These are phyloP conservation scores for Cerceris rybyensis DNA, from an alignment of 2,888 invertebrate species.

Conservation along the genomic window DNA sequence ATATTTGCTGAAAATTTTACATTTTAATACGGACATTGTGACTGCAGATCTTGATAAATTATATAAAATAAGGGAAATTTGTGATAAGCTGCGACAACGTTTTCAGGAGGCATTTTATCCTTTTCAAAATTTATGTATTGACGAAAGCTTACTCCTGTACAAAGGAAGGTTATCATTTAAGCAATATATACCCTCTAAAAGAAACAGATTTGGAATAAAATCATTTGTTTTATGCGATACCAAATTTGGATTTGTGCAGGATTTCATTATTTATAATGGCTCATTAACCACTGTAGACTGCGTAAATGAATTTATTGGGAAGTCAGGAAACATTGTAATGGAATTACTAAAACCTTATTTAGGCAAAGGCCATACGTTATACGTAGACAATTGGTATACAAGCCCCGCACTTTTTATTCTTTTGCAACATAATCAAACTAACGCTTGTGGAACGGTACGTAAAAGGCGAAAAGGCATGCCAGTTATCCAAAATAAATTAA, in stretches of 20 bases:
- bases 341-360: constrained; percentile 12
- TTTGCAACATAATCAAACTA: constrained; percentile 12
- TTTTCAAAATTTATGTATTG: constrained; percentile 29
- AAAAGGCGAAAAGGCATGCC: constrained; percentile 10
- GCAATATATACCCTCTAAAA: constrained; percentile 4
- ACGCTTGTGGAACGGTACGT: constrained; percentile 12
- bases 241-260: constrained; percentile 1
- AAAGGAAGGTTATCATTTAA: constrained; percentile 9
- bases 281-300: constrained; percentile 1
- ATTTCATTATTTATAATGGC: too few relatives aligned
- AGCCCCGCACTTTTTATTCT: constrained; percentile 18
- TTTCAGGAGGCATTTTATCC: constrained; percentile 29
- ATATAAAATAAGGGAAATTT: constrained; percentile 37
- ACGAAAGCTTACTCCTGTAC: constrained; percentile 10
- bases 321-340: constrained; percentile 11
- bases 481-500: constrained; percentile 13
- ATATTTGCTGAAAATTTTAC: constrained; percentile 31
- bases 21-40: constrained; percentile 34
- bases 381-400: constrained; percentile 26
- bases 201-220: constrained; percentile 14
- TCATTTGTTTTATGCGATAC: constrained; percentile 15
- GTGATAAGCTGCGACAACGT: constrained; percentile 18
- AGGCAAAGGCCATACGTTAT: constrained; percentile 16
- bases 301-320: constrained; percentile 19
- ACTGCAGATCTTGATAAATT: constrained; percentile 23